phyloP scores from a whole-genome alignment of 2,888 invertebrate species.

The Tuberolachnus salignus region DNA sequence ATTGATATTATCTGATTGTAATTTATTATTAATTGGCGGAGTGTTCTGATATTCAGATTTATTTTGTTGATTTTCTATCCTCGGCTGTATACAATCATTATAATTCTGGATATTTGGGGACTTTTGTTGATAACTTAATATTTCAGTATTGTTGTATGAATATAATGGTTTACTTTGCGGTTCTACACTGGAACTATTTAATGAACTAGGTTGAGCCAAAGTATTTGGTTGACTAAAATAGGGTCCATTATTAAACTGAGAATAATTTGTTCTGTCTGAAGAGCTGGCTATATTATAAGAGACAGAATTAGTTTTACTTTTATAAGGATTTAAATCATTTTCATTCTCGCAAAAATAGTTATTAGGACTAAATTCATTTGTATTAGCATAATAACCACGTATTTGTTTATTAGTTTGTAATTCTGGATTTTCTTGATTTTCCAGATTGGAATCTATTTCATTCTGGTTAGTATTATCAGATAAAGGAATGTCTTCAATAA shows the following conservation, averaged over 20 bases:
- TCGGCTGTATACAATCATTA: not conserved
- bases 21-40: conserved; percentile 8
- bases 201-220: conserved; percentile 13
- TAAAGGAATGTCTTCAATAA: conserved; percentile 42
- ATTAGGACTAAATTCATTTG: not conserved
- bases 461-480: conserved; percentile 4
- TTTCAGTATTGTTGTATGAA: not conserved
- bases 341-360: conserved; percentile 25
- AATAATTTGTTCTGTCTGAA: conserved; percentile 18
- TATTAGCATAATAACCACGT: conserved; percentile 24
- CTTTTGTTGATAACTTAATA: not conserved
- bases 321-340: not conserved
- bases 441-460: conserved; percentile 6
- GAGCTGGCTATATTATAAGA: not conserved
- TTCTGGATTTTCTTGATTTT: conserved; percentile 39
- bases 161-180: conserved; percentile 15
- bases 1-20: not conserved
- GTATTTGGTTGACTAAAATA: conserved; percentile 27
- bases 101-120: not conserved
- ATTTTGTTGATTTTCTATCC: conserved; percentile 6
- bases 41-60: conserved; percentile 1
- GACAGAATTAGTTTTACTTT: not conserved
- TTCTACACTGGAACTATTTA: conserved; percentile 10
- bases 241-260: not conserved
- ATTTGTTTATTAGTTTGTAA: not conserved